Percentiles rank a stretch among this genome's conserved stretches.
phyloP scores from a whole-genome alignment of 2,888 invertebrate genomes.

The Zygaena filipendulae region DNA sequence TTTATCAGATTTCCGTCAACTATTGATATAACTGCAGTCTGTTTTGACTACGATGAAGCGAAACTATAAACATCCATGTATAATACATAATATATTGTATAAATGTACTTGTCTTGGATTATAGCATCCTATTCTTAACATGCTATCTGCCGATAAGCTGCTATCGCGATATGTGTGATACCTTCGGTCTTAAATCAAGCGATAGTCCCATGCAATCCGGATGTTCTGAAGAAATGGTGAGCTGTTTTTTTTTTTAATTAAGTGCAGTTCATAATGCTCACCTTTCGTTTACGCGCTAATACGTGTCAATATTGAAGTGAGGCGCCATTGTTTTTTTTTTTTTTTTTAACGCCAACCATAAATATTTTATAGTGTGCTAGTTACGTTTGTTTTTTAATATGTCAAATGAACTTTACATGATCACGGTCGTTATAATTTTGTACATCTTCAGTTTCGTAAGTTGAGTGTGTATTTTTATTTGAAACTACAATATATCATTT shows the following conservation, averaged over 20 bases:
- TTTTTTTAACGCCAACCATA: too few relatives aligned
- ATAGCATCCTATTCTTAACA: not conserved
- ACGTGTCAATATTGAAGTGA: slow-evolving; percentile 14
- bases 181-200: slow-evolving; percentile 17
- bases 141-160: slow-evolving; percentile 18
- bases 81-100: too few relatives aligned
- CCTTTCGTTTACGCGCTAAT: slow-evolving; percentile 5
- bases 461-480: not conserved
- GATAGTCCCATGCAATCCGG: slow-evolving; percentile 32
- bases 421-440: not conserved
- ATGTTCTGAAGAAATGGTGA: slow-evolving; percentile 48
- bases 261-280: slow-evolving; percentile 14
- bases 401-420: not conserved
- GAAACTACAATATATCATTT: not conserved
- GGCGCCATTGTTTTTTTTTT: too few relatives aligned
- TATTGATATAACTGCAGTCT: too few relatives aligned
- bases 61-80: too few relatives aligned
- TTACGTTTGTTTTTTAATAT: slow-evolving; percentile 8
- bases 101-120: too few relatives aligned
- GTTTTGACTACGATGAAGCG: too few relatives aligned
- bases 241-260: slow-evolving; percentile 32
- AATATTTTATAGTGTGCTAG: slow-evolving; percentile 13
- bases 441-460: not conserved
- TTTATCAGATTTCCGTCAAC: too few relatives aligned
- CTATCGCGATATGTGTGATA: slow-evolving; percentile 15